A percentile compares a stretch with the other conserved stretches of the same genome.
phyloP scores from a whole-genome alignment of 2,888 invertebrate genomes.

The Acanthosoma haemorrhoidale region DNA sequence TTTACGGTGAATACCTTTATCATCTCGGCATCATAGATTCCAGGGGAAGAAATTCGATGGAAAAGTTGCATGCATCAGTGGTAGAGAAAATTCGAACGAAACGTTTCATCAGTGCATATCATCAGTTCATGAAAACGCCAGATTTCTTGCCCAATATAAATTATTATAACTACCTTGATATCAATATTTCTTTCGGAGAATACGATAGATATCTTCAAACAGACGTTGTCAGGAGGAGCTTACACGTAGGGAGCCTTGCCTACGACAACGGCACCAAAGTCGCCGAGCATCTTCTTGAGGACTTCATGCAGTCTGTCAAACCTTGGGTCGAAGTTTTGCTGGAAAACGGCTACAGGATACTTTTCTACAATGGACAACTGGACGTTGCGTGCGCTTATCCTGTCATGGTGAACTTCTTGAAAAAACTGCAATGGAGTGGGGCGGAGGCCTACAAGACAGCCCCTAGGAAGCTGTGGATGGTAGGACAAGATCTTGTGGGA shows the following conservation, averaged over 20 bases:
- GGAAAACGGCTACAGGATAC: constrained; percentile 60
- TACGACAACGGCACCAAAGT: constrained; percentile 27
- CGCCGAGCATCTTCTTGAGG: constrained; percentile 67
- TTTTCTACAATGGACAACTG: constrained; percentile 84
- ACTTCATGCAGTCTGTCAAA: constrained; percentile 77
- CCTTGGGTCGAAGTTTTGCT: constrained; percentile 64
- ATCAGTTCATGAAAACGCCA: constrained; percentile 60
- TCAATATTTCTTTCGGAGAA: constrained; percentile 52
- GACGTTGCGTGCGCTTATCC: constrained; percentile 89
- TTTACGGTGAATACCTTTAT: constrained; percentile 74
- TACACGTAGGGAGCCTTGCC: constrained; percentile 75
- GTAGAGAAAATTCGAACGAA: constrained; percentile 57
- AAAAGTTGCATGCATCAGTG: constrained; percentile 56
- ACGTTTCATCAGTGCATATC: constrained; percentile 64
- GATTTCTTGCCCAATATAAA: constrained; percentile 45
- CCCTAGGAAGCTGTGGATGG: constrained; percentile 61
- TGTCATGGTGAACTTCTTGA: constrained; percentile 71
- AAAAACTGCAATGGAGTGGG: constrained; percentile 62
- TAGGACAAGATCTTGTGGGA: constrained; percentile 62
- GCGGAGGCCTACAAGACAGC: constrained; percentile 62
- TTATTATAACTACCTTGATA: constrained; percentile 64
- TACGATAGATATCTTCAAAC: constrained; percentile 36
- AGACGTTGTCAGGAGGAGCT: constrained; percentile 48
- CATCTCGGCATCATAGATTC: constrained; percentile 57
- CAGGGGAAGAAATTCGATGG: constrained; percentile 57